These are phyloP conservation scores for Sphenopsis melanotis DNA, from an alignment of 2,797 vertebrate species.

Conservation along the genomic window DNA sequence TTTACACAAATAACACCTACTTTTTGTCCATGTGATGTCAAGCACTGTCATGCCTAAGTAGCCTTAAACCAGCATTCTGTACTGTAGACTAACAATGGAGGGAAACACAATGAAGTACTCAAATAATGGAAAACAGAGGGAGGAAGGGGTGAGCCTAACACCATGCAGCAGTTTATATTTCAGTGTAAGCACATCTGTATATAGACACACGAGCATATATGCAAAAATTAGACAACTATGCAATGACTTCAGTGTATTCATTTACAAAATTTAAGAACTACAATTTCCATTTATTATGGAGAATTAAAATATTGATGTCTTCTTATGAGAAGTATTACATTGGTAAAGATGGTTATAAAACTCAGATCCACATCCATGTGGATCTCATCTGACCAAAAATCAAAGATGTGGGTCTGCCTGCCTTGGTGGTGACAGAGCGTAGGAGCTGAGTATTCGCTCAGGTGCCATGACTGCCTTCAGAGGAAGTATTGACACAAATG, in stretches of 20 bases:
- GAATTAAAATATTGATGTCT: neutral
- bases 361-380: neutral
- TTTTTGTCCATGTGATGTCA: neutral
- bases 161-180: neutral
- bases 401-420: neutral
- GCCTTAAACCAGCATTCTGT: neutral
- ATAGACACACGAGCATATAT: neutral
- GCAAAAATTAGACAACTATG: neutral
- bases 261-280: neutral
- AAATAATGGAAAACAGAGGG: neutral
- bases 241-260: neutral
- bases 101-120: neutral
- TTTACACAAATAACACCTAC: neutral
- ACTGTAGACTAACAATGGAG: neutral
- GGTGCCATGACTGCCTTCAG: constrained; percentile 13
- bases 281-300: neutral
- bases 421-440: neutral
- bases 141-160: neutral
- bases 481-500: constrained; percentile 9
- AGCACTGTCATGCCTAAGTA: neutral
- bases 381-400: neutral
- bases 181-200: neutral
- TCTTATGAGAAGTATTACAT: neutral
- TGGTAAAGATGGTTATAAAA: neutral
- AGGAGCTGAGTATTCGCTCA: neutral